These are phyloP conservation scores for Conomelus anceps DNA, from an alignment of 2,888 invertebrate genomes.

Conservation along the genomic window DNA sequence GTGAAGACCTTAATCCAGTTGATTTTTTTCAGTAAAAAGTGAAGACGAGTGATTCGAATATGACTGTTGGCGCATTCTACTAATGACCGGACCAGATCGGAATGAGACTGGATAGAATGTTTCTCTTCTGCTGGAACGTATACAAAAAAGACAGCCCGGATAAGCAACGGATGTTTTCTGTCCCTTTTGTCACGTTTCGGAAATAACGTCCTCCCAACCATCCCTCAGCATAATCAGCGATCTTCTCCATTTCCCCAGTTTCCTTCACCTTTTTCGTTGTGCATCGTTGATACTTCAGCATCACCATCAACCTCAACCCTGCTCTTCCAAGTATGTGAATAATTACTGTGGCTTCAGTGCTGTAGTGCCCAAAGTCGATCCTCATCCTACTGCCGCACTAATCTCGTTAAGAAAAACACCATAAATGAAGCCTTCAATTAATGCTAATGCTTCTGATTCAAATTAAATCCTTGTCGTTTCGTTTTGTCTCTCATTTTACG, in stretches of 20 bases:
- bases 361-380: background rate
- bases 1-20: background rate
- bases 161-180: slow-evolving; percentile 6
- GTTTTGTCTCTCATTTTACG: too few species aligned
- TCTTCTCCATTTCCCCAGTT: background rate
- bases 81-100: background rate
- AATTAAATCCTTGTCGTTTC: background rate
- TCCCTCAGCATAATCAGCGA: too few species aligned
- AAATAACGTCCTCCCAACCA: background rate
- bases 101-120: background rate
- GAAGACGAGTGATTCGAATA: background rate
- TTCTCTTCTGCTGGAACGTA: background rate
- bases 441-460: background rate
- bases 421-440: background rate
- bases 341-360: background rate
- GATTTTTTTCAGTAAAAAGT: background rate
- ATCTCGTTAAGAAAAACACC: background rate
- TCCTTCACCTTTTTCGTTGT: background rate
- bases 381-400: background rate
- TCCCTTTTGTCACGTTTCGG: slow-evolving; percentile 2
- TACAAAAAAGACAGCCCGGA: background rate
- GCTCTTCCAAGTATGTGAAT: background rate
- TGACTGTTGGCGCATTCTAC: background rate
- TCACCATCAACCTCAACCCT: too few species aligned
- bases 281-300: background rate